A percentile compares a stretch with the other conserved stretches of the same genome.
phyloP scores from a whole-genome alignment of 2,888 invertebrate species.

The Eupithecia exiguata region DNA sequence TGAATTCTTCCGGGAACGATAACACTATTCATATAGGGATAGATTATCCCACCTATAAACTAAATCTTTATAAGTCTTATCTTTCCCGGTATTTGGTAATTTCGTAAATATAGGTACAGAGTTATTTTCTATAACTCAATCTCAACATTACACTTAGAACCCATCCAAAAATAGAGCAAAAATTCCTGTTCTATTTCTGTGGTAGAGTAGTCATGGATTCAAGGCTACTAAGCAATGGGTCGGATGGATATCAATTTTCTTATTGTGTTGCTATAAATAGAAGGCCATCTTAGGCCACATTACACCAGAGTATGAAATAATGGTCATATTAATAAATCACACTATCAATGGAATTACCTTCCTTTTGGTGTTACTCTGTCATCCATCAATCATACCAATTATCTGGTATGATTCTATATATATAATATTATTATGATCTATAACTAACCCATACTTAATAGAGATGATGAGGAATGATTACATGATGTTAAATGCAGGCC shows the following conservation, averaged over 20 bases:
- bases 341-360: neutral
- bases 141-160: neutral
- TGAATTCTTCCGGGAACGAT: neutral
- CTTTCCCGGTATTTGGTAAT: neutral
- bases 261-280: conserved; percentile 45
- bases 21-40: neutral
- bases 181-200: conserved; percentile 64
- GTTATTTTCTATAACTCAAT: neutral
- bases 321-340: neutral
- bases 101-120: neutral
- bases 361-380: neutral
- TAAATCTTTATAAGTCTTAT: neutral
- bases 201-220: conserved; percentile 60
- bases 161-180: conserved; percentile 50
- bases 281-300: neutral
- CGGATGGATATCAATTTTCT: conserved; percentile 64
- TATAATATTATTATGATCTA: too few relatives aligned
- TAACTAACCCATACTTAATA: neutral
- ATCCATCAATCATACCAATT: neutral
- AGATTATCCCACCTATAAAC: neutral
- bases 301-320: neutral
- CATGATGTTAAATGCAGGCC: neutral
- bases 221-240: conserved; percentile 61
- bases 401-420: too few relatives aligned
- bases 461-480: neutral